Conservation (phyloP, 2,113 vertebrate genomes). For the Fukomys damarensis region DNA sequence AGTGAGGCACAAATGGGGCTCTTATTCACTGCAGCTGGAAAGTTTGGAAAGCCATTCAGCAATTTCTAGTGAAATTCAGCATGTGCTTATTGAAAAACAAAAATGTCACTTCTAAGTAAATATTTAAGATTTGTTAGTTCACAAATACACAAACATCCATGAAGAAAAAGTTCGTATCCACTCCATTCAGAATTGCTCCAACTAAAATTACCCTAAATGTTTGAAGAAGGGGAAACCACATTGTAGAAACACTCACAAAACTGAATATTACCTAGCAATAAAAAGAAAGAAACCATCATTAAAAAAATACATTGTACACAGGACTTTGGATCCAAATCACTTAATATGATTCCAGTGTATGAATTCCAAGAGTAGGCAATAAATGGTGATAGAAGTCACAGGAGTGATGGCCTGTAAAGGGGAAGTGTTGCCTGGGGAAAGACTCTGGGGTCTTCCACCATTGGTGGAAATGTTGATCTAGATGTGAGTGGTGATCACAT, state of each 20-base stretch:
- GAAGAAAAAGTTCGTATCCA: neutral
- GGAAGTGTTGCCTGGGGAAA: neutral
- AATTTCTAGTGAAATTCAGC: neutral
- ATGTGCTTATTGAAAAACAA: neutral
- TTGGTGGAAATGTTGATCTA: neutral
- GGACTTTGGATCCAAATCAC: neutral
- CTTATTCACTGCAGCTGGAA: neutral
- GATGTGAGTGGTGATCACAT: neutral
- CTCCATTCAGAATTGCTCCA: neutral
- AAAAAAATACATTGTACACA: neutral
- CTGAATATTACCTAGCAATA: neutral
- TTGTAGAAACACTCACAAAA: neutral
- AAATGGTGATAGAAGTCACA: neutral
- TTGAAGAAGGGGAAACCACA: neutral
- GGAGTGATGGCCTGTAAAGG: neutral
- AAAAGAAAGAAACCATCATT: neutral
- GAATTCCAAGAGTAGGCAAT: neutral
- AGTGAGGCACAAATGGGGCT: neutral
- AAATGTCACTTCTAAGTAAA: neutral
- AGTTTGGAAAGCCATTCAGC: neutral
- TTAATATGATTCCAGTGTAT: neutral
- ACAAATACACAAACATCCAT: neutral
- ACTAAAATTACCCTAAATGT: neutral
- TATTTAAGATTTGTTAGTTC: neutral
- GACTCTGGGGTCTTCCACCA: neutral